Percentiles rank a stretch among this genome's conserved stretches.
Conservation (phyloP, 2,797 vertebrate species). For the Ctenopoma kingsleyae region DNA sequence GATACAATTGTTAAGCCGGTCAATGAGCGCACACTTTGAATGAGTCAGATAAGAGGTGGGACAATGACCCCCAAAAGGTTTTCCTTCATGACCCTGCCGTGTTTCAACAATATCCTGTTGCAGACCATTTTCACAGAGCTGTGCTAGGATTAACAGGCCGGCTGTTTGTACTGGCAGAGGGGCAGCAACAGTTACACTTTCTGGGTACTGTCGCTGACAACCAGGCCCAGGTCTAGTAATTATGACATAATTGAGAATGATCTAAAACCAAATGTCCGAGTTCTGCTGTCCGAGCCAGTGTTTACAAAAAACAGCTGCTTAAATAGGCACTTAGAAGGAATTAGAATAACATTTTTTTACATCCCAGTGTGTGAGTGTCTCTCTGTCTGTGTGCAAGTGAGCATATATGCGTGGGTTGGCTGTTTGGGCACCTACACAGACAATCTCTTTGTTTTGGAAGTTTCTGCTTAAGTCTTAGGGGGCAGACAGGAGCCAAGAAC, state of each 20-base stretch:
- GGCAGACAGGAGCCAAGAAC: conserved; percentile 79
- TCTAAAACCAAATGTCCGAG: conserved; percentile 72
- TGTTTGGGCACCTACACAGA: conserved; percentile 83
- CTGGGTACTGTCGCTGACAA: conserved; percentile 75
- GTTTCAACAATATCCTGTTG: conserved; percentile 72
- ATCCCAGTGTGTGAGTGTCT: conserved; percentile 63
- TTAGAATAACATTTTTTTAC: conserved; percentile 75
- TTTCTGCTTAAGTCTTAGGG: conserved; percentile 75
- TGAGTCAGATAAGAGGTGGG: conserved; percentile 43
- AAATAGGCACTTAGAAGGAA: conserved; percentile 78
- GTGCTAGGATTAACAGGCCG: conserved; percentile 76
- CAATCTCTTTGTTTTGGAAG: conserved; percentile 87
- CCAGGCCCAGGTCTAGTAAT: conserved; percentile 68
- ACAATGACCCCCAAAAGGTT: conserved; percentile 35
- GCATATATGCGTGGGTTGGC: conserved; percentile 71
- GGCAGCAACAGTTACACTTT: conserved; percentile 75
- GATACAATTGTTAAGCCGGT: conserved; percentile 26
- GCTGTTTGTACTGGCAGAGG: conserved; percentile 81
- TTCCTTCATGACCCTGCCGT: conserved; percentile 57
- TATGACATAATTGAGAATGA: conserved; percentile 77
- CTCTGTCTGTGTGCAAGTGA: conserved; percentile 71
- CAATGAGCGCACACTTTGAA: conserved; percentile 22
- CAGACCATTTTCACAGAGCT: conserved; percentile 67
- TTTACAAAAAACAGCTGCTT: conserved; percentile 84
- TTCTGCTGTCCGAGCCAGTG: conserved; percentile 55